Conservation (phyloP, 35 echinoderm and acorn worm genomes). For the Apostichopus californicus region DNA sequence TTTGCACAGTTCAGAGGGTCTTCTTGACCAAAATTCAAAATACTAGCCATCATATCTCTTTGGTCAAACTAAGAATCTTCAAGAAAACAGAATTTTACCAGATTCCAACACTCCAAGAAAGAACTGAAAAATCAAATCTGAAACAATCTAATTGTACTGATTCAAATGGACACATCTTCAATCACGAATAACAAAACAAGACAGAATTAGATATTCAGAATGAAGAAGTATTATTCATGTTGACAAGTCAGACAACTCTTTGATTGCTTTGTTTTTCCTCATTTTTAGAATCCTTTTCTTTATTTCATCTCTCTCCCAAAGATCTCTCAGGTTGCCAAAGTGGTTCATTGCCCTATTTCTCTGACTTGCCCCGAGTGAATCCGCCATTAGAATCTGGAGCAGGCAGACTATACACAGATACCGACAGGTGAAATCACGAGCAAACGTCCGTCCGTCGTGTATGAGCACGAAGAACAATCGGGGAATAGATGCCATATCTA, state of each 20-base stretch:
- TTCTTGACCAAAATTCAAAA: too few species aligned
- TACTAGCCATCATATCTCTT: too few species aligned
- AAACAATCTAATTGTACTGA: not conserved
- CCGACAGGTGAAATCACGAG: not conserved
- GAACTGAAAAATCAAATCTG: too few species aligned
- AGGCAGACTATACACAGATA: not conserved
- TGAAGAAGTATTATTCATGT: not conserved
- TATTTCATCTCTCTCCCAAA: not conserved
- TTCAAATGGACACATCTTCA: not conserved
- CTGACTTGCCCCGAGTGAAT: not conserved
- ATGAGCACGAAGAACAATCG: too few species aligned
- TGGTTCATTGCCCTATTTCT: conserved; percentile 17
- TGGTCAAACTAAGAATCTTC: too few species aligned
- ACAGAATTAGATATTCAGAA: not conserved
- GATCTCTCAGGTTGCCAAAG: not conserved
- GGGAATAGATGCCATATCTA: too few species aligned
- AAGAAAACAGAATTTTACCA: too few species aligned
- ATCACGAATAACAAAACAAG: not conserved
- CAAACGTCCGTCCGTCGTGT: too few species aligned
- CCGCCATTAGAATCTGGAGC: not conserved
- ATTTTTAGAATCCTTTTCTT: not conserved
- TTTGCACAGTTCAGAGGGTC: too few species aligned
- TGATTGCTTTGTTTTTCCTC: not conserved
- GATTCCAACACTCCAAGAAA: too few species aligned
- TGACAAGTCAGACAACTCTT: not conserved